Evolutionary conservation across 2,888 invertebrate genomes (phyloP).

Genomic region (Drosophila barbarae): DNA sequence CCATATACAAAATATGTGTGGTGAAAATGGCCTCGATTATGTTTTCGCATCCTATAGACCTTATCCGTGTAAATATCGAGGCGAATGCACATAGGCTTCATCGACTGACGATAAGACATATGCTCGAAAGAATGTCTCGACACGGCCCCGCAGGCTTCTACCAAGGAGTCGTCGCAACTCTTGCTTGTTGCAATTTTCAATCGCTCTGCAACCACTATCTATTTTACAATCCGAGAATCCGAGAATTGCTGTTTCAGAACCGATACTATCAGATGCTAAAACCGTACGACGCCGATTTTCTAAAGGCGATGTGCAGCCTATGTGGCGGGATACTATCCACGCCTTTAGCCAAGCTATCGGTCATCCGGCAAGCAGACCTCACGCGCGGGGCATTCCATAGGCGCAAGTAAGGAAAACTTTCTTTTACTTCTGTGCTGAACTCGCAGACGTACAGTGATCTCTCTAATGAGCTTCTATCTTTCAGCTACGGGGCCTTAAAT

Average conservation of each 20-base stretch:
- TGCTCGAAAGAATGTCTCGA: conserved; percentile 13
- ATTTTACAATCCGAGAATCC: conserved; percentile 3
- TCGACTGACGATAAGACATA: background rate
- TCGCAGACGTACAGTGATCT: no score
- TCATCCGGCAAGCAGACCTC: conserved; percentile 36
- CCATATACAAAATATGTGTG: background rate
- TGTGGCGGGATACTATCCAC: conserved; percentile 25
- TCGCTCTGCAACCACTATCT: background rate
- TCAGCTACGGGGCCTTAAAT: conserved; percentile 22
- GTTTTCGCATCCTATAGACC: conserved; percentile 35
- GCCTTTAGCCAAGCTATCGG: conserved; percentile 36
- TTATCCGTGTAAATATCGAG: conserved; percentile 36
- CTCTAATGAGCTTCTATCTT: background rate
- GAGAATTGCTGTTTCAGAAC: background rate
- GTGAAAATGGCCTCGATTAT: conserved; percentile 20
- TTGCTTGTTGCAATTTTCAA: conserved; percentile 10
- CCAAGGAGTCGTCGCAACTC: conserved; percentile 9
- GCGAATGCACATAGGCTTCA: conserved; percentile 7
- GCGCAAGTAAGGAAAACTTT: conserved; percentile 35
- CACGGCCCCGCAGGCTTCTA: conserved; percentile 31
- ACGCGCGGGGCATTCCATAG: conserved; percentile 10
- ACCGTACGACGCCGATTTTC: background rate
- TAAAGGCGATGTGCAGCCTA: conserved; percentile 25
- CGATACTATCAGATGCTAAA: background rate
- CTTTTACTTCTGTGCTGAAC: background rate